phyloP scores from a whole-genome alignment of 2,113 vertebrate genomes.

The Bubo scandiacus region DNA sequence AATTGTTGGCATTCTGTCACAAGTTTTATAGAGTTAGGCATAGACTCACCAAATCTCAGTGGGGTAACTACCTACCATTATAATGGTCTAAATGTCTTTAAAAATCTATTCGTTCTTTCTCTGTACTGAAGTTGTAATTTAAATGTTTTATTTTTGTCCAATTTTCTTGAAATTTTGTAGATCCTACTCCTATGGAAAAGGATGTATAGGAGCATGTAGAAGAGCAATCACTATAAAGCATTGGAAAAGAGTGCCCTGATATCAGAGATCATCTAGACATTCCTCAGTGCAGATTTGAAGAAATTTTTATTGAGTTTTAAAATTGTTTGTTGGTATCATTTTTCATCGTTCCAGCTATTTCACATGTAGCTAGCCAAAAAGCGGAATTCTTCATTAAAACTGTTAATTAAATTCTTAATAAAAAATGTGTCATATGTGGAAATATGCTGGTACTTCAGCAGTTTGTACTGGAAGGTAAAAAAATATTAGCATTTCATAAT shows the following conservation, averaged over 20 bases:
- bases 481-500: background rate
- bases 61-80: background rate
- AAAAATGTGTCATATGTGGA: conserved; percentile 1
- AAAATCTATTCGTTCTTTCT: background rate
- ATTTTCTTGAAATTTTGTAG: background rate
- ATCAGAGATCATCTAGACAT: background rate
- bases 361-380: background rate
- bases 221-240: background rate
- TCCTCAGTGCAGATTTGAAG: background rate
- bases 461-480: background rate
- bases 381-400: background rate
- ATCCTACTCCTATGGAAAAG: background rate
- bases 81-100: background rate
- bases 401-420: background rate
- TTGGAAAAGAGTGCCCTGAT: background rate
- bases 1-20: background rate
- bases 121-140: background rate
- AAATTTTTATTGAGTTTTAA: background rate
- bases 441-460: background rate
- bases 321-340: background rate
- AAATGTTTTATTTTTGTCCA: background rate
- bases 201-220: background rate
- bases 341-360: background rate
- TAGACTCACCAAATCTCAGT: background rate
- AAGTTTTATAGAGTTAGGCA: background rate